Percentiles rank a stretch among this genome's conserved stretches.
phyloP scores from a whole-genome alignment of 2,113 vertebrate species.

The Agelaius phoeniceus region DNA sequence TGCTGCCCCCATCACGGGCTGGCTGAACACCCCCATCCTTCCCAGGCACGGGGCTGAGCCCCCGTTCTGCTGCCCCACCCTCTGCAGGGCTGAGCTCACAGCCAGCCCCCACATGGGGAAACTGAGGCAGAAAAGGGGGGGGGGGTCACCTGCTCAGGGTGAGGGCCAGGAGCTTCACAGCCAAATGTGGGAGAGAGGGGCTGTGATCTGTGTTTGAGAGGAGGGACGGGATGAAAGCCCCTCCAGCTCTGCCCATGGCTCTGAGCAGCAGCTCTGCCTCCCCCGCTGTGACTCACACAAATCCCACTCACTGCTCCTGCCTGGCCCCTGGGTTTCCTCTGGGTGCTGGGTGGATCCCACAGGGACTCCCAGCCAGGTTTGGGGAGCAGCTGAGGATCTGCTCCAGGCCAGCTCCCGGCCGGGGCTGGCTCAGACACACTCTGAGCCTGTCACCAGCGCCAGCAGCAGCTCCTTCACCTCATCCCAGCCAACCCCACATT shows the following conservation, averaged over 20 bases:
- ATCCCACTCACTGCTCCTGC: background rate
- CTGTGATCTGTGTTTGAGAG: background rate
- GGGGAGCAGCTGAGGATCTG: background rate
- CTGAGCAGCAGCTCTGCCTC: background rate
- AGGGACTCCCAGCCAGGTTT: fast-evolving
- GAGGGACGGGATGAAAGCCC: background rate
- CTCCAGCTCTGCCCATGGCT: fast-evolving
- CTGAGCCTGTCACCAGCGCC: background rate
- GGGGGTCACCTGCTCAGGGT: background rate
- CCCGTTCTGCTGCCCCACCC: background rate
- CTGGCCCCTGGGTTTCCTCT: background rate
- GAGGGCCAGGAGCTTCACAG: background rate
- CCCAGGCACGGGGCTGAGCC: background rate
- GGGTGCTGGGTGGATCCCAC: background rate
- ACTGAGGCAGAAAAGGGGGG: background rate
- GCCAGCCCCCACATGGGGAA: background rate
- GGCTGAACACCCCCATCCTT: background rate
- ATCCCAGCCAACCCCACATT: fast-evolving
- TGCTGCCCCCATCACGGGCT: background rate
- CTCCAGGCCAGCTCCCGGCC: background rate
- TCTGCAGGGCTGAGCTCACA: background rate
- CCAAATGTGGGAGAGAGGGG: background rate
- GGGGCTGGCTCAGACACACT: background rate
- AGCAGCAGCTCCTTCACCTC: background rate
- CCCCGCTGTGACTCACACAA: background rate